Base-by-base conservation (phyloP, 2,113 vertebrate genomes). In the Malurus melanocephalus region DNA sequence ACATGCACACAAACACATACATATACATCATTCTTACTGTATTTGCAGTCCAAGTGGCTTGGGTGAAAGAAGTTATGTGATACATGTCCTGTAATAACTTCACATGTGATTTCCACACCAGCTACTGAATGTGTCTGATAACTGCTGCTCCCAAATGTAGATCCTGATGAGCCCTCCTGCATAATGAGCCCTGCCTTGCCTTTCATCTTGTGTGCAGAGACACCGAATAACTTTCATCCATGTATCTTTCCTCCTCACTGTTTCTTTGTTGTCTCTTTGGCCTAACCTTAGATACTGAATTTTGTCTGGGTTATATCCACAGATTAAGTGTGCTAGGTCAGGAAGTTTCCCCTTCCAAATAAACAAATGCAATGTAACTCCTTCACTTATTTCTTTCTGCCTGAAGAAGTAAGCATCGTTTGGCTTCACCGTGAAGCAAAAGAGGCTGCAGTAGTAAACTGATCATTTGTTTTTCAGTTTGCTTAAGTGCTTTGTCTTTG, bases 1-100 rank as follows among this genome's bases (percentile, higher is more conserved):
- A 18, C 28, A 46, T 4, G 18, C 28, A 60, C 20, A 28, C 3
- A 65, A 56, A 73, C 0, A 2, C 30, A 11, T 7, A 2, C 13
- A 51, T 8, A 10, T 4, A n/a, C 10, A 57, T 82, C 1, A 22
- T 57, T 69, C 23, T 69, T 91, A 46, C 21, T 24, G 13, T 80
- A 11, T 67, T 51, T 88, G 16, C 13, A 52, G 13, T 67, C n/a
- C 46, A 56, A 64, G 32, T 56, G 40, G 2, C 15, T 56, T 67
- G 21, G 13, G 9, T 71, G 33, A 55, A 86, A 84, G 42, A 61
- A 86, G 80, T 67, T 28, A 28, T 64, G 19, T 15, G 5, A 6
- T 59, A 9, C 16, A n/a, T n/a, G 9, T 4, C 3, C 48, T 57
- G 11, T 17, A 6, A 45, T 32, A 40, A 23, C 11, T 76, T 20